Evolutionary conservation across 2,888 invertebrate species (phyloP), one percentile per base, ranked within the genome.

Genomic region (Oscheius sp.): DNA sequence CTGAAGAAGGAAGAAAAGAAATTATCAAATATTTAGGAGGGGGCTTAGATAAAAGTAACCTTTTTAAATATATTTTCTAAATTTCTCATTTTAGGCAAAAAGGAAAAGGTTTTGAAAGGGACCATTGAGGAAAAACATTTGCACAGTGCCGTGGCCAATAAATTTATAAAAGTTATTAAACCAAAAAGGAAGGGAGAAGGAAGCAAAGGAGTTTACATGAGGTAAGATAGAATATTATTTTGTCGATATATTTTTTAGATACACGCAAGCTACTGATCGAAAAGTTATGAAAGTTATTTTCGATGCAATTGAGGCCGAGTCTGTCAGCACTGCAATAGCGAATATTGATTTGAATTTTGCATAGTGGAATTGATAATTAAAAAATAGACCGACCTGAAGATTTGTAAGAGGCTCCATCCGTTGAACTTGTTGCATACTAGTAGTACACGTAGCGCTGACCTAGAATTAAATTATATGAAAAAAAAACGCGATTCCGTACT

Each of bases 351-450:
- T 12, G 27, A 61, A 49, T 7, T 18, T 29, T 21, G 12, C 61
- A 61, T 35, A 35, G 35, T 35, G 35, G 3, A 45, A 35, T 35
- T 35, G 3, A 35, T 6, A 9, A 35, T 63, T 16, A 43, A 63
- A 63, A 35, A n/a, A n/a, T n/a, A 45, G n/a, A 59, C 59, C 29
- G 74, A 92, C 93, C 92, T 98, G 97, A 61, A 99, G 91, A 90
- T 95, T 97, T 87, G 94, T 96, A 64, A 99, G 92, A 0, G 99
- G 98, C 69, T 97, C 96, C 96, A 98, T 98, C 76, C 95, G 93
- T 90, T 96, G 95, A 64, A 98, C 94, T 52, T 66, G 66, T 21
- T 95, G 94, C 2, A 98, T 98, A 68, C 92, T 92, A 21, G 94
- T 94, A 86, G 93, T 93, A 58, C 99, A 91, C 1, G 92, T 90